phyloP scores from a whole-genome alignment of 2,888 invertebrate species.

The Pogonocherus hispidulus region DNA sequence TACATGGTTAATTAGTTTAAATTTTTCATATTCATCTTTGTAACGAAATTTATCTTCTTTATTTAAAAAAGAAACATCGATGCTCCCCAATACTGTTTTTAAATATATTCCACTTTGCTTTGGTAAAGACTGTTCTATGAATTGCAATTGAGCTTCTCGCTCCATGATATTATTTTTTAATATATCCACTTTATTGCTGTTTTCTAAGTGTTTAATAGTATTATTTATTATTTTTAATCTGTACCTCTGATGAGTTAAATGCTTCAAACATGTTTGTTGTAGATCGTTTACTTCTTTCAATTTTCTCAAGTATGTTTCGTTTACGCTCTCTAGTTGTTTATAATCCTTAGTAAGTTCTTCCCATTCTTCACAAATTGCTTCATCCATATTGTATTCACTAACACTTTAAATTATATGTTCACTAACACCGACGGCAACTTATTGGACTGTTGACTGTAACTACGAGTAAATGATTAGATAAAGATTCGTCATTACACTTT shows the following conservation, averaged over 20 bases:
- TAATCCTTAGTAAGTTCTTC: conserved; percentile 54
- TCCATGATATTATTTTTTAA: conserved; percentile 81
- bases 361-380: conserved; percentile 54
- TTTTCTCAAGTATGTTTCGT: conserved; percentile 84
- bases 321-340: conserved; percentile 73
- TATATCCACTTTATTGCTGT: conserved; percentile 65
- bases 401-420: conserved; percentile 4
- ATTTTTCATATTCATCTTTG: conserved; percentile 98
- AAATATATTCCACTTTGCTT: conserved; percentile 90
- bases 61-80: conserved; percentile 95
- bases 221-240: conserved; percentile 79
- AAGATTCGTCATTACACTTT: conserved; percentile 29
- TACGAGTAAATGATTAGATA: conserved; percentile 34
- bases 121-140: conserved; percentile 92
- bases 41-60: conserved; percentile 92
- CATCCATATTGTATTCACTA: conserved; percentile 45
- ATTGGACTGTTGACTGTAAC: background rate
- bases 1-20: conserved; percentile 92
- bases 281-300: conserved; percentile 85
- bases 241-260: conserved; percentile 91
- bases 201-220: conserved; percentile 28
- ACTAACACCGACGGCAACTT: conserved; percentile 14
- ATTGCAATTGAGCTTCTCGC: conserved; percentile 85
- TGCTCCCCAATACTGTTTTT: conserved; percentile 92
- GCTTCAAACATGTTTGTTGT: conserved; percentile 87